These are phyloP conservation scores for Catagonus wagneri DNA, from an alignment of 2,113 vertebrate species.

Conservation along the genomic window DNA sequence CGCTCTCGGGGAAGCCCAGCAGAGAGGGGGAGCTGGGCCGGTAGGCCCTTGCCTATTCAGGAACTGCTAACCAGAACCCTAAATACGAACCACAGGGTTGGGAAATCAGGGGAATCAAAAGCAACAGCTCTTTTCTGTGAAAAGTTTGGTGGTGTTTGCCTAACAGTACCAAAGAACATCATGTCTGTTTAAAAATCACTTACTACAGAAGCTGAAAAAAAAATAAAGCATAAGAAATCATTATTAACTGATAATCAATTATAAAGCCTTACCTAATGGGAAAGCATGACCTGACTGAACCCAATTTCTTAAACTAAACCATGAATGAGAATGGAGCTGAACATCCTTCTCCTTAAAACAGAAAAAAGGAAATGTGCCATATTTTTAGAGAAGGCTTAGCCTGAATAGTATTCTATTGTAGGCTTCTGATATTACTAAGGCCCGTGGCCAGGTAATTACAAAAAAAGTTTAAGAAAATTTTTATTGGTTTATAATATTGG, in stretches of 20 bases:
- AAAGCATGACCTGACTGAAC: background rate
- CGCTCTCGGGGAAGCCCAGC: background rate
- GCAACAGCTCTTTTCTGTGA: background rate
- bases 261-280: background rate
- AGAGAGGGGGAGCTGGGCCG: background rate
- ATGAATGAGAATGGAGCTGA: background rate
- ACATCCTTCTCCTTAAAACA: background rate
- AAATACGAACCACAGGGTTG: background rate
- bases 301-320: background rate
- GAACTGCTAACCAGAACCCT: background rate
- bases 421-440: background rate
- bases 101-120: constrained; percentile 25
- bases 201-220: constrained; percentile 15
- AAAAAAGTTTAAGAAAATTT: constrained; percentile 38
- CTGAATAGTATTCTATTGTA: background rate
- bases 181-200: constrained; percentile 9
- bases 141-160: background rate
- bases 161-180: background rate
- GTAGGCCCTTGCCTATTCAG: constrained; percentile 10
- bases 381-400: background rate
- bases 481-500: background rate
- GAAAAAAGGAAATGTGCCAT: background rate
- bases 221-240: background rate
- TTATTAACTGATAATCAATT: constrained; percentile 6
- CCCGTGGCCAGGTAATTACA: background rate